Conservation (phyloP, 2,113 vertebrate genomes). For the Pollachius pollachius region DNA sequence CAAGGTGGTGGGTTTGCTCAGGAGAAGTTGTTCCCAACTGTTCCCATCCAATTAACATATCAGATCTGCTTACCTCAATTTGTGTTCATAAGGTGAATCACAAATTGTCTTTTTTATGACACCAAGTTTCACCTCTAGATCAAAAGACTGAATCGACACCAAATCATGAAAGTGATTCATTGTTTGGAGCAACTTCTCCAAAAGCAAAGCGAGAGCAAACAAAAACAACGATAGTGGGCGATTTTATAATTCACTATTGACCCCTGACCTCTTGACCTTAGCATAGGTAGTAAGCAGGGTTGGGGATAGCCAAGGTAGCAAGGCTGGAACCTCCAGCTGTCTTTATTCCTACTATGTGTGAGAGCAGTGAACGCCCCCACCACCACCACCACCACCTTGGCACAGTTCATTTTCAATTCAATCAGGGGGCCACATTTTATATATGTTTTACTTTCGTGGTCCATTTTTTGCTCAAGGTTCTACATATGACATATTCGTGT, state of each 20-base stretch:
- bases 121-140: no score
- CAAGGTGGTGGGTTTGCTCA: conserved; percentile 42
- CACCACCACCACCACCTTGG: not conserved
- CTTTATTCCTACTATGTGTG: conserved; percentile 28
- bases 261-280: conserved; percentile 34
- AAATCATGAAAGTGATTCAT: conserved; percentile 28
- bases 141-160: not conserved
- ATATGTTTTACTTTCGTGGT: conserved; percentile 3
- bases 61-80: conserved; percentile 44
- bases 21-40: conserved; percentile 61
- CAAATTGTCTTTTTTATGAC: conserved; percentile 13
- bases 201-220: conserved; percentile 9
- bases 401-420: conserved; percentile 53
- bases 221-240: conserved; percentile 32
- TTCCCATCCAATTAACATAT: conserved; percentile 49
- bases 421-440: conserved; percentile 24
- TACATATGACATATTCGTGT: not conserved
- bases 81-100: conserved; percentile 22
- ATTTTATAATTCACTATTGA: conserved; percentile 40
- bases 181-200: conserved; percentile 55
- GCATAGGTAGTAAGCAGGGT: conserved; percentile 37
- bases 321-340: conserved; percentile 25
- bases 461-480: not conserved
- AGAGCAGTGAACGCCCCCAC: conserved; percentile 9
- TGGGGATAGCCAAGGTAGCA: conserved; percentile 27